Conservation (phyloP, 2,888 invertebrate species). For the Stomorhina lunata region DNA sequence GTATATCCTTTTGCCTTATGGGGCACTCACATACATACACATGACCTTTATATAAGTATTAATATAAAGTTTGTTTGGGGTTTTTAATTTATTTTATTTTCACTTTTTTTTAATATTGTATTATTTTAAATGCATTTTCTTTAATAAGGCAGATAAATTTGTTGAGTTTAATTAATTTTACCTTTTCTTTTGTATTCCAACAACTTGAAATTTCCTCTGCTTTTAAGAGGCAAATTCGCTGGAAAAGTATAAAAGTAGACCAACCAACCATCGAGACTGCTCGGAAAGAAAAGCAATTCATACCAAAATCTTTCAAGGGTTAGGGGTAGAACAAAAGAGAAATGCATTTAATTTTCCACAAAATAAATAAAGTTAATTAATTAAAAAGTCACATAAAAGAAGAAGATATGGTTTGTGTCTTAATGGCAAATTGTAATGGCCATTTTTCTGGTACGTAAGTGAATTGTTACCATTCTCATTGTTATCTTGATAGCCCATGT, state of each 20-base stretch:
- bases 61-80: neutral
- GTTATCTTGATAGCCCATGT: neutral
- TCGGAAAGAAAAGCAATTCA: too few relatives aligned
- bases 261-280: too few relatives aligned
- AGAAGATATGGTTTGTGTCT: constrained; percentile 33
- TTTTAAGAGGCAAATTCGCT: neutral
- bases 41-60: neutral
- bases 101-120: neutral
- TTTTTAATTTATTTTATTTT: constrained; percentile 8
- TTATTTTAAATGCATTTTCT: constrained; percentile 43
- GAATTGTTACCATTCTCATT: neutral
- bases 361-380: constrained; percentile 65
- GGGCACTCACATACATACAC: neutral
- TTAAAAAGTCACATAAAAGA: constrained; percentile 55
- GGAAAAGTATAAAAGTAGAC: neutral
- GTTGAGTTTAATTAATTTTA: constrained; percentile 53
- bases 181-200: constrained; percentile 44
- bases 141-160: constrained; percentile 57
- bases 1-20: constrained; percentile 1
- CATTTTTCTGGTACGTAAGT: too few relatives aligned
- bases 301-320: neutral
- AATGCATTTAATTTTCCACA: constrained; percentile 59
- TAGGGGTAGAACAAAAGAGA: neutral
- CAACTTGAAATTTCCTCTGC: neutral
- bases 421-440: constrained; percentile 54